Percentiles rank a stretch among this genome's conserved stretches.
These are phyloP conservation scores for Basileuterus tristriatus DNA, from an alignment of 2,797 vertebrate genomes.

Conservation along the genomic window DNA sequence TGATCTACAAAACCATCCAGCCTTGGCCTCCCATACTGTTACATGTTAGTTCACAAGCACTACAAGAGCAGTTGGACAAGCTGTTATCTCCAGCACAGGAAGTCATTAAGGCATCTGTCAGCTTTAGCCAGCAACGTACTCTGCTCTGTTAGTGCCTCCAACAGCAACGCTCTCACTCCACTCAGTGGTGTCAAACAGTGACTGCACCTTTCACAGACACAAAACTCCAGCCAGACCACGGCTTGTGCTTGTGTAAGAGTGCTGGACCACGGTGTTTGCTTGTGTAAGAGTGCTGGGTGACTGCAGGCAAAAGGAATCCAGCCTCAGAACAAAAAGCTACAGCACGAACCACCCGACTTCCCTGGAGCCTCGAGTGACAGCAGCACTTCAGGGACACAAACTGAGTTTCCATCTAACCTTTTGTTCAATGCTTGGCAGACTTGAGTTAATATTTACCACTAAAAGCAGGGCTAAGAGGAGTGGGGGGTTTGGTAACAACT, in stretches of 20 bases:
- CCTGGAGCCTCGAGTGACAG: background rate
- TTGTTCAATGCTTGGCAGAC: background rate
- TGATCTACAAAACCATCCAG: background rate
- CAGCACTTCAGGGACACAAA: background rate
- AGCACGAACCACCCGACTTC: background rate
- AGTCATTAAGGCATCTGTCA: conserved; percentile 69
- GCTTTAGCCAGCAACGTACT: conserved; percentile 4
- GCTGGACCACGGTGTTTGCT: background rate
- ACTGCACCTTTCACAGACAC: background rate
- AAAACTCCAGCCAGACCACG: background rate
- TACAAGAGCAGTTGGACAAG: background rate
- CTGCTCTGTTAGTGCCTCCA: background rate
- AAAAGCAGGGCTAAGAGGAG: background rate
- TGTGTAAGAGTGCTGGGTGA: background rate
- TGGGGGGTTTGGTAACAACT: conserved; percentile 8
- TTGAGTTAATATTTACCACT: background rate
- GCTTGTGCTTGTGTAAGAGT: background rate
- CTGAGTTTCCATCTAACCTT: background rate
- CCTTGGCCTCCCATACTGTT: background rate
- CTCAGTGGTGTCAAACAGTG: background rate
- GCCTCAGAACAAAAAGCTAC: background rate
- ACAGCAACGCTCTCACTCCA: background rate
- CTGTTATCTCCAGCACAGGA: conserved; percentile 1
- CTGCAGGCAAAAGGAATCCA: background rate
- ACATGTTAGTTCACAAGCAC: background rate